phyloP scores from a whole-genome alignment of 2,113 vertebrate genomes.

The Syrmaticus mikado region DNA sequence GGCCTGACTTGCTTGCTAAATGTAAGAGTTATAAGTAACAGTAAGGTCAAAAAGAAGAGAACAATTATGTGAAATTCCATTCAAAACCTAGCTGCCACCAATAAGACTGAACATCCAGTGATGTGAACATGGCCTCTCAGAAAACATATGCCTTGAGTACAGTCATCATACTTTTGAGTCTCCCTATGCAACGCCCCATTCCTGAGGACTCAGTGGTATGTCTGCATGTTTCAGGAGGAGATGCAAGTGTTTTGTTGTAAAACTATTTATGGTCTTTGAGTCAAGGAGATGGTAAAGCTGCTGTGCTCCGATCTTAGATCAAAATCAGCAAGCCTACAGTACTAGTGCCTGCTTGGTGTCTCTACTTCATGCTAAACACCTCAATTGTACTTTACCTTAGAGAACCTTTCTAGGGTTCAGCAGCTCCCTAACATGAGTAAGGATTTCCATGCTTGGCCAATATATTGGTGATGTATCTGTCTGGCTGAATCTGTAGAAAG shows the following conservation, averaged over 20 bases:
- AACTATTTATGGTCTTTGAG: neutral
- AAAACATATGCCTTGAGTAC: neutral
- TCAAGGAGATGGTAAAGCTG: neutral
- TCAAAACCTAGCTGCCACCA: neutral
- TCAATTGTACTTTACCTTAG: neutral
- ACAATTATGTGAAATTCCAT: neutral
- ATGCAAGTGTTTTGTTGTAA: neutral
- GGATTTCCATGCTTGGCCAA: neutral
- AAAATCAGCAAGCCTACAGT: neutral
- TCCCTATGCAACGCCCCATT: neutral
- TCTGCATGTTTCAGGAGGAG: neutral
- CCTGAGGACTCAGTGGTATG: neutral
- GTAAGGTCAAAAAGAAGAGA: neutral
- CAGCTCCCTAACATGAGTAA: neutral
- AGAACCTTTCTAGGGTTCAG: neutral
- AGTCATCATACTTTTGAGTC: neutral
- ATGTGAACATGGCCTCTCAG: neutral
- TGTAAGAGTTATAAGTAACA: slow-evolving; percentile 63
- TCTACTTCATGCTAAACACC: neutral
- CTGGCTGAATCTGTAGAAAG: neutral
- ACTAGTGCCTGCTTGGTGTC: neutral
- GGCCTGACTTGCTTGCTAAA: slow-evolving; percentile 54
- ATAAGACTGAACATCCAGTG: neutral
- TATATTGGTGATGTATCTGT: neutral
- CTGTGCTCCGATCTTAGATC: neutral